Percentiles rank a stretch among this genome's conserved stretches.
These are phyloP conservation scores for Imbricaverruca yamaguchii DNA, from an alignment of 2,888 invertebrate species.

Conservation along the genomic window DNA sequence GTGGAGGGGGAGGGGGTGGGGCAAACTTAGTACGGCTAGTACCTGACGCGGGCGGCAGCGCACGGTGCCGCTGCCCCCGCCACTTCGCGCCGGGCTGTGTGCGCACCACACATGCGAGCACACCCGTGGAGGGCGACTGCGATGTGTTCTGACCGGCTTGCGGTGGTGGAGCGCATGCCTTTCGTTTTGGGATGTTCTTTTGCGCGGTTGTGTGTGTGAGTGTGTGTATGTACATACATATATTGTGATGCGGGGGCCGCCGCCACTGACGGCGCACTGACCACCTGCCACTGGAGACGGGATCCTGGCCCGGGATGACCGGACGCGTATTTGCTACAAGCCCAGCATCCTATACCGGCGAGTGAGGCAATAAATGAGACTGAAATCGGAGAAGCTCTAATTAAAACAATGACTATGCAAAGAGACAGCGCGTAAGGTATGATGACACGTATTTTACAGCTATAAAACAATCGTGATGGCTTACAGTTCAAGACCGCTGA, in stretches of 20 bases:
- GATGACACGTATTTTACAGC: no score
- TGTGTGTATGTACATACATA: neutral
- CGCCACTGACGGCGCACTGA: neutral
- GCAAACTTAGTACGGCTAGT: no score
- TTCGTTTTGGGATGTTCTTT: neutral
- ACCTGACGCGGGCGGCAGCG: no score
- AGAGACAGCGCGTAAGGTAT: no score
- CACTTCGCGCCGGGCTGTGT: no score
- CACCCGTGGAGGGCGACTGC: no score
- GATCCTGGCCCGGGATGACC: neutral
- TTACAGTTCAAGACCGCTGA: no score
- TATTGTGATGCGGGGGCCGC: neutral
- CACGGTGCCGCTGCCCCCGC: no score
- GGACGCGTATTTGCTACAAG: neutral
- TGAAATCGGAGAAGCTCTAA: neutral
- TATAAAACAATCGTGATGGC: no score
- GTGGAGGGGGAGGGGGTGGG: no score
- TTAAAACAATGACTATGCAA: no score
- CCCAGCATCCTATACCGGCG: neutral
- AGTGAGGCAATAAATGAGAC: neutral
- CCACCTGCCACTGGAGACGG: neutral
- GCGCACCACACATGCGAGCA: no score
- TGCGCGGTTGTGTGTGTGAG: neutral
- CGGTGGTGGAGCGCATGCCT: neutral
- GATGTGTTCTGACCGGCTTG: neutral